Evolutionary conservation across 37 sponge, comb jelly and placozoan genomes (phyloP).

Genomic region (Beroe ovata): DNA sequence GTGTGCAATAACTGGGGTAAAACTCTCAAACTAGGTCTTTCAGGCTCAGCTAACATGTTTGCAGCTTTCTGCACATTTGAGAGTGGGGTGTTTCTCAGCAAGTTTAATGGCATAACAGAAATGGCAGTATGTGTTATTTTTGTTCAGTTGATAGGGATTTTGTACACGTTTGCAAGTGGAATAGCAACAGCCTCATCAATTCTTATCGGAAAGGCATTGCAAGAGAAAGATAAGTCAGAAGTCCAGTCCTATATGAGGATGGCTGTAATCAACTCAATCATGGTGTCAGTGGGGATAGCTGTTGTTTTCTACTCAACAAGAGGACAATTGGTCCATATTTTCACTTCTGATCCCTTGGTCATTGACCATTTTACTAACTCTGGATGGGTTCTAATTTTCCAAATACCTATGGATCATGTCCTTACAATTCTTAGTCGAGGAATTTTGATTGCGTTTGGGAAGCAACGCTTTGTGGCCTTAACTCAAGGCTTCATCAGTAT

Average conservation of each 20-base stretch:
- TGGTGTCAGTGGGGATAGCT: not conserved
- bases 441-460: constrained; percentile 38
- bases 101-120: not conserved
- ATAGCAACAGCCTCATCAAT: constrained; percentile 29
- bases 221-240: not conserved
- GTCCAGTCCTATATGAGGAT: not conserved
- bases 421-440: constrained; percentile 21
- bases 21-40: constrained; percentile 29
- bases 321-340: not conserved
- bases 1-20: constrained; percentile 37
- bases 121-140: constrained; percentile 6
- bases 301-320: not conserved
- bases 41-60: constrained; percentile 60
- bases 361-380: constrained; percentile 1
- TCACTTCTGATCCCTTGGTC: constrained; percentile 29
- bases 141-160: not conserved
- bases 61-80: constrained; percentile 31
- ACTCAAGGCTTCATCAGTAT: not conserved
- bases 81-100: constrained; percentile 21
- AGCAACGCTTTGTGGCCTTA: not conserved
- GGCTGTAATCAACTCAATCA: not conserved
- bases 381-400: constrained; percentile 8
- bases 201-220: constrained; percentile 1
- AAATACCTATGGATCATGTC: constrained; percentile 24
- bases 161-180: constrained; percentile 29